phyloP scores from a whole-genome alignment of 2,113 vertebrate genomes.

The Pteronura brasiliensis region DNA sequence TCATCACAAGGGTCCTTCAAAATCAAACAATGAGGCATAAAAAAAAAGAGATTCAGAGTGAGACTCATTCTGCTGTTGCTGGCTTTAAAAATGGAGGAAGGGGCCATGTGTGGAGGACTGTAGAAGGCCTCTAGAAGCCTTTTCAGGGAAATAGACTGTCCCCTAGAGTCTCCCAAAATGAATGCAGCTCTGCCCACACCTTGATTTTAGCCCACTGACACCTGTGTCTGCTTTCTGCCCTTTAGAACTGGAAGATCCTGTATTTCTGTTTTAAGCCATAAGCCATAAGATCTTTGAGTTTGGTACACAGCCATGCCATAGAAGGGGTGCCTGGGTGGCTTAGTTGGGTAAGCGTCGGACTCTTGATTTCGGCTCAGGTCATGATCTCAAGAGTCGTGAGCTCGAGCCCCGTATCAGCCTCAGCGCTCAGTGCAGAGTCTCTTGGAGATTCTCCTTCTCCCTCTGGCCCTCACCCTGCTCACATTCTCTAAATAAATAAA shows the following conservation, averaged over 20 bases:
- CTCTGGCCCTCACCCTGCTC: neutral
- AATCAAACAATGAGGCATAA: neutral
- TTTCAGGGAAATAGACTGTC: too few relatives aligned
- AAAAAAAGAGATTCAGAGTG: neutral
- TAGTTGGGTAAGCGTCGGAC: neutral
- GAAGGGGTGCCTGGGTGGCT: neutral
- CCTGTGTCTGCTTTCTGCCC: neutral
- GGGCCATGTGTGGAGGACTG: neutral
- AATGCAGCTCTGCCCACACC: neutral
- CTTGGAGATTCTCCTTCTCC: neutral
- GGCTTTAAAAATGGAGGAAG: neutral
- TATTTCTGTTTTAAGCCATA: neutral
- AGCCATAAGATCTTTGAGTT: neutral
- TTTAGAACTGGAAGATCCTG: neutral
- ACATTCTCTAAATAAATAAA: neutral
- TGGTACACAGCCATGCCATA: neutral
- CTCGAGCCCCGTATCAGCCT: neutral
- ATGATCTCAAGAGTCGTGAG: neutral
- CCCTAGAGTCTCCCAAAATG: neutral
- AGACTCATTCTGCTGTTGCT: neutral
- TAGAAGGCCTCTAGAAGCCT: neutral
- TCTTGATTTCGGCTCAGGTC: neutral
- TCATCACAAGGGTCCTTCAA: neutral
- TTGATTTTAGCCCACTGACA: neutral
- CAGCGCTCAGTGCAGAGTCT: neutral